Conservation (phyloP, 2,888 invertebrate genomes). For the Tipula vernalis region DNA sequence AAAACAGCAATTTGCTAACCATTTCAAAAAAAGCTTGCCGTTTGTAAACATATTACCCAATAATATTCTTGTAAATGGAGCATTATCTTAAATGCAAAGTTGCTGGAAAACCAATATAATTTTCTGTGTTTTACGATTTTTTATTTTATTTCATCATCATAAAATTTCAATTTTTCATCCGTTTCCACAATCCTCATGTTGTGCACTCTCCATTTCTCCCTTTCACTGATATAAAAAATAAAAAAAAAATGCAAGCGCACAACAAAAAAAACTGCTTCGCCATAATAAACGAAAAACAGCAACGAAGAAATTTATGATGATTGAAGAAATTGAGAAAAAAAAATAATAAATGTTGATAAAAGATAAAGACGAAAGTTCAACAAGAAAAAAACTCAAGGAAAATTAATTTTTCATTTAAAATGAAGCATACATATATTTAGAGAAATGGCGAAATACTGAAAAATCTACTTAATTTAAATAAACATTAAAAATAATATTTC, state of each 20-base stretch:
- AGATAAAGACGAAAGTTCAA: neutral
- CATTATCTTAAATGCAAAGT: neutral
- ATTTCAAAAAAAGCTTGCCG: neutral
- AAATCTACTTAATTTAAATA: constrained; percentile 4
- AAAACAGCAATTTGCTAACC: neutral
- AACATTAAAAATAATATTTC: constrained; percentile 4
- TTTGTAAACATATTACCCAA: neutral
- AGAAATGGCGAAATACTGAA: neutral
- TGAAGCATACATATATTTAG: neutral
- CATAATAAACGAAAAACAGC: neutral
- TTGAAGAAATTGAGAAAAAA: neutral
- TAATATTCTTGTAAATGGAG: neutral
- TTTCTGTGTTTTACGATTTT: neutral
- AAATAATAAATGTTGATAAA: neutral
- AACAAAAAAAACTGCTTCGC: neutral
- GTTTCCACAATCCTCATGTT: neutral
- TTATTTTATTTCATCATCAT: neutral
- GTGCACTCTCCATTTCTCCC: neutral
- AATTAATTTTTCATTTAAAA: neutral
- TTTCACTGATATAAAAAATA: neutral
- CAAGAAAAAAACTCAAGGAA: neutral
- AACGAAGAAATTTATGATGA: neutral
- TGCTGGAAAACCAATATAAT: neutral
- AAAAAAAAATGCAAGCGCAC: neutral
- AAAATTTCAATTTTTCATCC: neutral